Percentiles rank a stretch among this genome's conserved stretches.
Conservation (phyloP, 2,113 vertebrate species). For the Semicossyphus pulcher region DNA sequence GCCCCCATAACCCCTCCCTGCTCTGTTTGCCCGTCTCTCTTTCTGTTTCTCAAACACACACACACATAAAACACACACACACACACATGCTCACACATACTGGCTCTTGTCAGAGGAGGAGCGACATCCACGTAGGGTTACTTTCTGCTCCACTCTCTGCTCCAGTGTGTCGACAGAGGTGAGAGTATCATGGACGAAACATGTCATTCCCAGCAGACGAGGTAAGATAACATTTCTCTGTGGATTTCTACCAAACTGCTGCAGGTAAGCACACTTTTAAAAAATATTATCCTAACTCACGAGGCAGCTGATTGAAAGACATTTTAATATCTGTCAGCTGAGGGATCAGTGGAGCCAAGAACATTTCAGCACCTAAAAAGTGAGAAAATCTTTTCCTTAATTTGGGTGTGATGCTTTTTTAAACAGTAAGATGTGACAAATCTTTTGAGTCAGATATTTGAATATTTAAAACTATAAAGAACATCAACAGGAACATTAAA, state of each 20-base stretch:
- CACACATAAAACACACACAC: conserved; percentile 25
- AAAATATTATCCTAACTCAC: not conserved
- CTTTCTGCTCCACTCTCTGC: conserved; percentile 44
- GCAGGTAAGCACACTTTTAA: conserved; percentile 44
- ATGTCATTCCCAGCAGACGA: conserved; percentile 25
- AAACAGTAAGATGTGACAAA: not conserved
- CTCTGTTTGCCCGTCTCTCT: conserved; percentile 45
- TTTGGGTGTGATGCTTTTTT: not conserved
- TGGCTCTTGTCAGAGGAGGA: conserved; percentile 72
- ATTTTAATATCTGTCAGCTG: not conserved
- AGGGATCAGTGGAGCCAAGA: not conserved
- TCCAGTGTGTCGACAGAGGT: conserved; percentile 48
- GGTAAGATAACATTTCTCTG: conserved; percentile 49
- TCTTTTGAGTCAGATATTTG: not conserved
- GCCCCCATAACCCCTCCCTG: conserved; percentile 56
- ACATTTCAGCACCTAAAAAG: not conserved
- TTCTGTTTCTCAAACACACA: conserved; percentile 36
- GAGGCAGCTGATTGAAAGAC: not conserved
- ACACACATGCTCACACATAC: conserved; percentile 18
- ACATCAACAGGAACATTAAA: not conserved
- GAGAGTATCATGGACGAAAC: conserved; percentile 69
- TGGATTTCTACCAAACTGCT: conserved; percentile 28
- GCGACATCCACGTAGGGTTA: conserved; percentile 48
- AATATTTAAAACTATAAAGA: not conserved
- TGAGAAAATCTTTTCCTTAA: not conserved